phyloP scores from a whole-genome alignment of 92 coral and sea anemone species.

The Metridium senile region DNA sequence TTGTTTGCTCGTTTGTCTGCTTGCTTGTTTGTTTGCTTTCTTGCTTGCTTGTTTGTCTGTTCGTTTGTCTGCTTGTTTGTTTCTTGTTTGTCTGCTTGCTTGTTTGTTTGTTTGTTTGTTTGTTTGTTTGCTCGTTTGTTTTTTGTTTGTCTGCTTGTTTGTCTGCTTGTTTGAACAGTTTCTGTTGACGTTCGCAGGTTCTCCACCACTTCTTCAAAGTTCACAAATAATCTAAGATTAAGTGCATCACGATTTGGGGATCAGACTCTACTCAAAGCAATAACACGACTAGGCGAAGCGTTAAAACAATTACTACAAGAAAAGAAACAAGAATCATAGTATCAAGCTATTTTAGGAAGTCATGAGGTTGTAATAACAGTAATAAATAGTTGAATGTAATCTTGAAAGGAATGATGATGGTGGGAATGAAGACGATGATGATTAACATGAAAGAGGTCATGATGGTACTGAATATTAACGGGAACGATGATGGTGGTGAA shows the following conservation, averaged over 20 bases:
- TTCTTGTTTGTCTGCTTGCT: no score
- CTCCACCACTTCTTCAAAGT: conserved; percentile 27
- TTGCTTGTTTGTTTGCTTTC: no score
- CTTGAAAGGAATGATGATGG: neutral
- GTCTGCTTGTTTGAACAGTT: neutral
- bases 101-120: no score
- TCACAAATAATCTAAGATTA: conserved; percentile 56
- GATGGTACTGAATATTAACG: no score
- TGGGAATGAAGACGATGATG: no score
- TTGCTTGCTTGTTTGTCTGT: no score
- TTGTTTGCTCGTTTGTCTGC: no score
- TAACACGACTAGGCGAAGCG: conserved; percentile 48
- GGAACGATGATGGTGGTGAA: no score
- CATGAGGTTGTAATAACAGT: no score
- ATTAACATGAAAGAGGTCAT: no score
- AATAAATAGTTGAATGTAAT: neutral
- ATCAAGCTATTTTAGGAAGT: no score
- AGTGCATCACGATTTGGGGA: conserved; percentile 50
- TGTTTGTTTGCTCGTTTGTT: neutral
- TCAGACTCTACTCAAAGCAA: conserved; percentile 44
- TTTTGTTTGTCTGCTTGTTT: neutral
- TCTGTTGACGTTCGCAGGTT: conserved; percentile 8
- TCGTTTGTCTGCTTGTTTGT: no score
- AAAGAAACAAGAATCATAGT: neutral
- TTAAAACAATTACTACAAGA: conserved; percentile 13